phyloP scores from a whole-genome alignment of 2,797 vertebrate genomes.

The Tachyglossus aculeatus region DNA sequence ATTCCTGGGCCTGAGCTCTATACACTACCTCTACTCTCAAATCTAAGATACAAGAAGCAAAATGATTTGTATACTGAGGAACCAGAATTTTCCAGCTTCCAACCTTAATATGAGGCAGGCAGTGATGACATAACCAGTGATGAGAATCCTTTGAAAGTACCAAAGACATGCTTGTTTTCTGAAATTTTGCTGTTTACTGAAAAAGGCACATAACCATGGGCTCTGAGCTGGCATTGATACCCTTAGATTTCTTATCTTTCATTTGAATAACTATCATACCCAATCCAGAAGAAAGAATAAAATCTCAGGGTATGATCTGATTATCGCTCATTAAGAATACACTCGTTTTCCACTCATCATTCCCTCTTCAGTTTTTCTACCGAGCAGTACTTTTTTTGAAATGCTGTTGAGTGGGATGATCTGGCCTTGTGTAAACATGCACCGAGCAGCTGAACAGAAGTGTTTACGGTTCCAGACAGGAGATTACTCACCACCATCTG shows the following conservation, averaged over 20 bases:
- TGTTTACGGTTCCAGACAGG: conserved; percentile 52
- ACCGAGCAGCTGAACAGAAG: conserved; percentile 62
- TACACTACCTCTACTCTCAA: no score
- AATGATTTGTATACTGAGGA: no score
- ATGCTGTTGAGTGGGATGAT: conserved; percentile 56
- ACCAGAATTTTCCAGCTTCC: no score
- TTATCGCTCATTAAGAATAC: conserved; percentile 64
- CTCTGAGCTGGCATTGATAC: no score
- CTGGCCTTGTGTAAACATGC: conserved; percentile 56
- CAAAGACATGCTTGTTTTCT: no score
- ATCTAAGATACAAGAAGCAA: no score
- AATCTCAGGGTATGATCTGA: conserved; percentile 49
- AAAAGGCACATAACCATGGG: no score
- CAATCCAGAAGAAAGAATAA: conserved; percentile 40
- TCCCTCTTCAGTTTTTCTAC: conserved; percentile 59
- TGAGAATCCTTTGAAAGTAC: no score
- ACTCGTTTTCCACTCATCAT: conserved; percentile 58
- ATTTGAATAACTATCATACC: conserved; percentile 11
- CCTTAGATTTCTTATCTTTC: conserved; percentile 9
- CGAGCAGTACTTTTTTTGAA: conserved; percentile 61
- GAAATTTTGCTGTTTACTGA: no score
- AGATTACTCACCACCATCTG: conserved; percentile 55
- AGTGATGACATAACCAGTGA: no score
- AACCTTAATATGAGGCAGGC: no score
- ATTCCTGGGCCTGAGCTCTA: no score